Conservation (phyloP, 2,888 invertebrate genomes). For the Serripes groenlandicus region DNA sequence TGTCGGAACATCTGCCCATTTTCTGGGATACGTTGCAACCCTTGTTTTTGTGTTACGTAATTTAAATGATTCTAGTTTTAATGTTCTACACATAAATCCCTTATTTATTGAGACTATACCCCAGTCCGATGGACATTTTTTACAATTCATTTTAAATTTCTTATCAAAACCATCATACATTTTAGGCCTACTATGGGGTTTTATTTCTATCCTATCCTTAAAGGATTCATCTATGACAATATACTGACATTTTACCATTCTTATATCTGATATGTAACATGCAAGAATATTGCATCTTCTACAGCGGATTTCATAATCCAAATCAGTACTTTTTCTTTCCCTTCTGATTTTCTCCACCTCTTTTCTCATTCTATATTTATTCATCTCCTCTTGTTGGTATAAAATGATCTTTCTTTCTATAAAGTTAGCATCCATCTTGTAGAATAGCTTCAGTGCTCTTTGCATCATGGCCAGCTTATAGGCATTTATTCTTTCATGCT, state of each 20-base stretch:
- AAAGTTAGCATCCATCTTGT: neutral
- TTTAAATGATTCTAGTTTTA: too few species aligned
- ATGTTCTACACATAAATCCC: conserved; percentile 32
- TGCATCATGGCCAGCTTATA: conserved; percentile 63
- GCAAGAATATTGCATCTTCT: conserved; percentile 36
- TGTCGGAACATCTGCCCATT: too few species aligned
- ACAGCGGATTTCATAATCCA: conserved; percentile 49
- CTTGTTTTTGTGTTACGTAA: too few species aligned
- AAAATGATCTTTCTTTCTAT: conserved; percentile 31
- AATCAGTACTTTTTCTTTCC: conserved; percentile 19
- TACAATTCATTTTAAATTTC: conserved; percentile 45
- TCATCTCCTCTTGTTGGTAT: conserved; percentile 41
- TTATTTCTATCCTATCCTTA: conserved; percentile 29
- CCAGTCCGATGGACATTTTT: conserved; percentile 59
- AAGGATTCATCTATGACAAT: conserved; percentile 55
- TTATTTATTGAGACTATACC: conserved; percentile 45
- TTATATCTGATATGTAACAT: conserved; percentile 42
- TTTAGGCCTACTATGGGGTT: conserved; percentile 49
- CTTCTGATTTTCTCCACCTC: conserved; percentile 26
- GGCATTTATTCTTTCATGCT: conserved; percentile 46
- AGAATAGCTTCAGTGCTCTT: conserved; percentile 30
- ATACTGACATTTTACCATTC: conserved; percentile 28
- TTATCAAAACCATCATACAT: conserved; percentile 54
- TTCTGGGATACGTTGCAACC: too few species aligned
- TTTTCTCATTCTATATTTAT: conserved; percentile 29